Percentiles rank a stretch among this genome's conserved stretches.
Conservation (phyloP, 2,797 vertebrate species). For the Gymnoscopelus braueri region DNA sequence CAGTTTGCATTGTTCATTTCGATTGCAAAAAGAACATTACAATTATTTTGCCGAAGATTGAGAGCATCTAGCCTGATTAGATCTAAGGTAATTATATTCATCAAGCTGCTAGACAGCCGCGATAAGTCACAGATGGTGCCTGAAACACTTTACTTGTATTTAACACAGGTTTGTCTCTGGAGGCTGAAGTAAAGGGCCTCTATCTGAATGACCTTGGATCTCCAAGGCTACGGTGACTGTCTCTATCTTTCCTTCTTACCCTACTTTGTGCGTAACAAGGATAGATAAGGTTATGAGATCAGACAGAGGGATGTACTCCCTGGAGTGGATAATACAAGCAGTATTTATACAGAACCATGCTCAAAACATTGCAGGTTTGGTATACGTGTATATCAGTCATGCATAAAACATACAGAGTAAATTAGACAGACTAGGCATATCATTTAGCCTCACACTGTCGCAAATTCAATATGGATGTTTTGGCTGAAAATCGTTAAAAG, state of each 20-base stretch:
- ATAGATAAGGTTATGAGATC: conserved; percentile 27
- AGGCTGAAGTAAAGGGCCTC: background rate
- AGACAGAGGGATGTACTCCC: conserved; percentile 22
- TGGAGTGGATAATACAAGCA: conserved; percentile 9
- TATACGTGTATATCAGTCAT: background rate
- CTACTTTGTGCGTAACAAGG: conserved; percentile 12
- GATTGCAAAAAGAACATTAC: background rate
- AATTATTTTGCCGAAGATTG: background rate
- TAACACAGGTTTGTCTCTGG: conserved; percentile 17
- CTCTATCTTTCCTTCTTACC: conserved; percentile 5
- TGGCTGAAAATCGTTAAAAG: no score
- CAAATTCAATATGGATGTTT: no score
- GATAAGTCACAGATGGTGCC: background rate
- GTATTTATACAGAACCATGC: background rate
- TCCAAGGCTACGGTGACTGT: background rate
- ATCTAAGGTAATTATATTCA: background rate
- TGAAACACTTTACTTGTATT: conserved; percentile 9
- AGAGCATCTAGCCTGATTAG: background rate
- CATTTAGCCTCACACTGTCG: background rate
- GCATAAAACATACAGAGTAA: background rate
- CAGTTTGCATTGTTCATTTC: background rate
- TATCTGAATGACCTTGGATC: conserved; percentile 26
- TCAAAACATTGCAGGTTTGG: background rate
- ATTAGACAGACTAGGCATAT: background rate
- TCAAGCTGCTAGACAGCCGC: background rate